These are phyloP conservation scores for Heterochromis multidens DNA, from an alignment of 2,113 vertebrate genomes.

Conservation along the genomic window DNA sequence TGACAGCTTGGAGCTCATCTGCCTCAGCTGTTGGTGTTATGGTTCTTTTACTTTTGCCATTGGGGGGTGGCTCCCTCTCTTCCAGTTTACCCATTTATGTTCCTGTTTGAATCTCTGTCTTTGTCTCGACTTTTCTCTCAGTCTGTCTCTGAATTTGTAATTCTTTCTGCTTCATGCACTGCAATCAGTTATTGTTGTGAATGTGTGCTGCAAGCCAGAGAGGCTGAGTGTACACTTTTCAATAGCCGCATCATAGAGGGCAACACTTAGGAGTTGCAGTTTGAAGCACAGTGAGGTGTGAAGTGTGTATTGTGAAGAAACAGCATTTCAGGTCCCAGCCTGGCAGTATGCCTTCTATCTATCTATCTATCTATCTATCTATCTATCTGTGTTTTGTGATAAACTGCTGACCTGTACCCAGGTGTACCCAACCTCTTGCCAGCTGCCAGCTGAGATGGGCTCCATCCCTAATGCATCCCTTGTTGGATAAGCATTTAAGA, in stretches of 20 bases:
- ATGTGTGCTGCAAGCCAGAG: constrained; percentile 31
- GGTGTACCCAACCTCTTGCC: no score
- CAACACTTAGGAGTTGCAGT: constrained; percentile 47
- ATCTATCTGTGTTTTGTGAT: no score
- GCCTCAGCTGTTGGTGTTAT: background rate
- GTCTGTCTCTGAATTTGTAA: constrained; percentile 9
- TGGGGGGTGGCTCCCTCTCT: background rate
- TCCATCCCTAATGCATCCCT: no score
- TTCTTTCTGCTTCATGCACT: background rate
- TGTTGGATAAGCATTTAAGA: no score
- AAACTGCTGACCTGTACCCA: no score
- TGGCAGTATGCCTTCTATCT: no score
- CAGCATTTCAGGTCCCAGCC: constrained; percentile 44
- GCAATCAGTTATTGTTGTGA: constrained; percentile 33
- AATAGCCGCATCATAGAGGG: constrained; percentile 43
- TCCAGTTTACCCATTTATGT: constrained; percentile 4
- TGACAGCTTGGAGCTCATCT: constrained; percentile 27
- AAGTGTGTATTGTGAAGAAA: constrained; percentile 60
- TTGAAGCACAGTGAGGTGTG: constrained; percentile 64
- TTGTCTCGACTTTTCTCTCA: background rate
- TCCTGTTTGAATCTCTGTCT: background rate
- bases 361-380: no score
- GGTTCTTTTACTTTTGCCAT: background rate
- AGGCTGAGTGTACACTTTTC: constrained; percentile 70
- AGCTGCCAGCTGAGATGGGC: no score